Percentiles rank a stretch among this genome's conserved stretches.
phyloP scores from a whole-genome alignment of 23 tunicate genomes.

The Halocynthia aurantium region DNA sequence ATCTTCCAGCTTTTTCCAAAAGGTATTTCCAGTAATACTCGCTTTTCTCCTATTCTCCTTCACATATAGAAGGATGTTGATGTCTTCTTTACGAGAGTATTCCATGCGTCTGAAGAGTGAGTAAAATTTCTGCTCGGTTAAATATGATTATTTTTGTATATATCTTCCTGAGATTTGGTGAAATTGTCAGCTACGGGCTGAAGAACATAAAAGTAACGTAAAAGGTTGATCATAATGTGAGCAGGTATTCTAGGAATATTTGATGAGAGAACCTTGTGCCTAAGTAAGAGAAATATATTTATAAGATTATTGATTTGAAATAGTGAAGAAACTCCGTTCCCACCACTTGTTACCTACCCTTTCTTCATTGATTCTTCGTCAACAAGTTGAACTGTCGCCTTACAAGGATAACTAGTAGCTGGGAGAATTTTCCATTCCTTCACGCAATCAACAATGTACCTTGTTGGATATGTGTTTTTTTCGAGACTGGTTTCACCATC shows the following conservation, averaged over 20 bases:
- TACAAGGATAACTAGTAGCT: not conserved
- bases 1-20: conserved; percentile 27
- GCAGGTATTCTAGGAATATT: too few relatives aligned
- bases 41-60: not conserved
- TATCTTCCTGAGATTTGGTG: too few relatives aligned
- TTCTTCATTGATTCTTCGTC: not conserved
- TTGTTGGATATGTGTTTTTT: conserved; percentile 1
- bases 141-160: too few relatives aligned
- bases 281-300: too few relatives aligned
- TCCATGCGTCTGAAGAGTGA: not conserved
- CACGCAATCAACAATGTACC: conserved; percentile 18
- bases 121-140: too few relatives aligned
- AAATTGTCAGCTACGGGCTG: too few relatives aligned
- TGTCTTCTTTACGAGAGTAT: conserved; percentile 13
- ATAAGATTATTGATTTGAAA: too few relatives aligned
- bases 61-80: conserved; percentile 14
- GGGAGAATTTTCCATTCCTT: not conserved
- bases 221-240: too few relatives aligned
- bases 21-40: conserved; percentile 12
- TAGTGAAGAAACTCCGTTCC: too few relatives aligned
- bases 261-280: too few relatives aligned
- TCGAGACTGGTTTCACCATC: conserved; percentile 13
- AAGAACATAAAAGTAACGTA: too few relatives aligned
- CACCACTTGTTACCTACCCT: too few relatives aligned
- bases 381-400: not conserved